Evolutionary conservation across 1,140 invertebrate genomes (phyloP).

Genomic region (Meloidogyne exigua): DNA sequence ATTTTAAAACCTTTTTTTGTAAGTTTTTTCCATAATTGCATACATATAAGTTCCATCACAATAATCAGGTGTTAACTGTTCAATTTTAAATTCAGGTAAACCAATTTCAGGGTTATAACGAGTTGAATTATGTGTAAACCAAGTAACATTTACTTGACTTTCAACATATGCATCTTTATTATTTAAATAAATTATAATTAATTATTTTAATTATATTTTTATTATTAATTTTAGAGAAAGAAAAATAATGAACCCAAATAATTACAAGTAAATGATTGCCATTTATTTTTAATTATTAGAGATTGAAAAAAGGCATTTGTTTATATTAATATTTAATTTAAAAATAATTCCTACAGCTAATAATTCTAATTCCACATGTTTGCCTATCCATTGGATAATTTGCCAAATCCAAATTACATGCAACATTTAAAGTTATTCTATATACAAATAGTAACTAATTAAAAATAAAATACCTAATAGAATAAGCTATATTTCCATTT

Average conservation of each 20-base stretch:
- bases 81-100: constrained; percentile 57
- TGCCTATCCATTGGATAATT: constrained; percentile 62
- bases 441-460: background rate
- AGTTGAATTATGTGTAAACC: constrained; percentile 54
- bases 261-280: too few relatives aligned
- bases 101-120: constrained; percentile 58
- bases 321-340: constrained; percentile 5
- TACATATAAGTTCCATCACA: constrained; percentile 62
- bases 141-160: constrained; percentile 57
- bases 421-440: constrained; percentile 54
- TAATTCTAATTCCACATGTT: constrained; percentile 51
- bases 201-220: background rate
- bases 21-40: constrained; percentile 52
- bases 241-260: too few relatives aligned
- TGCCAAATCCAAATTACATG: constrained; percentile 53
- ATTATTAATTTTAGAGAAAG: background rate
- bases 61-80: constrained; percentile 46
- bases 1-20: constrained; percentile 45
- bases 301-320: too few relatives aligned
- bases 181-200: constrained; percentile 8
- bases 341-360: constrained; percentile 46
- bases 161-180: constrained; percentile 61
- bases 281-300: too few relatives aligned
- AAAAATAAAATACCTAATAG: constrained; percentile 46
- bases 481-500: constrained; percentile 64